Evolutionary conservation across 2,113 vertebrate species (phyloP), one percentile per base, ranked within the genome.

Genomic region (Climacteris rufus): DNA sequence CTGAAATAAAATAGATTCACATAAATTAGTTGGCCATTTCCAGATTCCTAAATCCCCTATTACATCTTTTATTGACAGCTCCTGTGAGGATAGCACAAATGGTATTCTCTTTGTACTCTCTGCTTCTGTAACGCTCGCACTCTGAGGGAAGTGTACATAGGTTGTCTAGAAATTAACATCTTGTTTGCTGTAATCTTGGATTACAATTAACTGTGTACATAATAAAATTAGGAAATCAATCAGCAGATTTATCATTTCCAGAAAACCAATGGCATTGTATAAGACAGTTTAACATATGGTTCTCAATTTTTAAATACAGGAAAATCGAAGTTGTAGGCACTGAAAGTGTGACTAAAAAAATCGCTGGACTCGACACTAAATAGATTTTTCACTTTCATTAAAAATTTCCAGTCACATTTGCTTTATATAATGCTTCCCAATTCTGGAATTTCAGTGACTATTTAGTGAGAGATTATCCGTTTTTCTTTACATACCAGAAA

Each of bases 41-140:
- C 98, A 98, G 98, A 98, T 98, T 98, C 98, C 98, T 98, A 98
- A 98, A 99, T 98, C 97, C 98, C 98, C 98, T 98, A 99, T 99
- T 99, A 98, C 98, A 99, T 99, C 98, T 98, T 98, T 98, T 98
- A 98, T 97, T 97, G 98, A 97, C 98, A 96, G 98, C 98, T 98
- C 98, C 98, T 92, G 86, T 97, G 98, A 98, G 98, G 97, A 98
- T 97, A 97, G 96, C 97, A 97, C 97, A 98, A 98, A 97, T 98
- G 97, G 91, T 97, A 97, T 98, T 96, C 94, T 87, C 94, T 97
- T 97, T 97, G 98, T 98, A 98, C 97, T 98, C 98, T 95, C 91
- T 91, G 87, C 74, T 95, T 97, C 97, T 93, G 37, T 95, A 96
- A 97, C 97, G 95, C 97, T 96, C 94, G 77, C 89, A 93, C 88